Percentiles rank a stretch among this genome's conserved stretches.
These are phyloP conservation scores for Nasonia oneida DNA, from an alignment of 2,888 invertebrate genomes.

Conservation along the genomic window DNA sequence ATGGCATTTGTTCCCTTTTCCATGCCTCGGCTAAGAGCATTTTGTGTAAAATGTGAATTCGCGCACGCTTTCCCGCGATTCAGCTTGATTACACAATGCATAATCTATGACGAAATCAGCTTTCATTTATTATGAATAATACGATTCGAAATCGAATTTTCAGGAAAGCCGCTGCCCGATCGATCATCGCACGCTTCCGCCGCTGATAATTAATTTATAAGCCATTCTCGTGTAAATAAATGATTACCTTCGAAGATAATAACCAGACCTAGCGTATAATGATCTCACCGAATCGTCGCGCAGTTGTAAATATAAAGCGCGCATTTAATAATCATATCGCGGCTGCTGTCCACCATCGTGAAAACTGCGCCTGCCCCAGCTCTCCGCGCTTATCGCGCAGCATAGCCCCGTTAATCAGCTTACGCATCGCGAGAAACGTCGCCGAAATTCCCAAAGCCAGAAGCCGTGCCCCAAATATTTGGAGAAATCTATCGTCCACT, in stretches of 20 bases:
- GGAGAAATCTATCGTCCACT: conserved; percentile 38
- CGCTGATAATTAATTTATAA: neutral
- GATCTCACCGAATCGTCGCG: neutral
- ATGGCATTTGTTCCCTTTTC: neutral
- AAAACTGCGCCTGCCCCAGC: too few relatives aligned
- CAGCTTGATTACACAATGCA: neutral
- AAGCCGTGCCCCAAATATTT: neutral
- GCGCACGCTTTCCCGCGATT: neutral
- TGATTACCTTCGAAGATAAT: neutral
- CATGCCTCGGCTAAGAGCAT: neutral
- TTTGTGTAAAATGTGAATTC: conserved; percentile 5
- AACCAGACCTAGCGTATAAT: too few relatives aligned
- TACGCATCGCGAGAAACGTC: conserved; percentile 9
- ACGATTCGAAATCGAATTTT: neutral
- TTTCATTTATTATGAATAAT: neutral
- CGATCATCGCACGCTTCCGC: neutral
- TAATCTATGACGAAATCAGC: neutral
- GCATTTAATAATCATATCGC: too few relatives aligned
- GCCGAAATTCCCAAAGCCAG: neutral
- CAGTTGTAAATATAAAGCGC: too few relatives aligned
- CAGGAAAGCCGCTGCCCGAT: neutral
- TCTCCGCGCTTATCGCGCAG: too few relatives aligned
- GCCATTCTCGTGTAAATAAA: neutral
- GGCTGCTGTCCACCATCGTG: too few relatives aligned
- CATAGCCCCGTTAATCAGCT: neutral